Base-by-base conservation (phyloP, 2,113 vertebrate genomes). In the Myodes glareolus region DNA sequence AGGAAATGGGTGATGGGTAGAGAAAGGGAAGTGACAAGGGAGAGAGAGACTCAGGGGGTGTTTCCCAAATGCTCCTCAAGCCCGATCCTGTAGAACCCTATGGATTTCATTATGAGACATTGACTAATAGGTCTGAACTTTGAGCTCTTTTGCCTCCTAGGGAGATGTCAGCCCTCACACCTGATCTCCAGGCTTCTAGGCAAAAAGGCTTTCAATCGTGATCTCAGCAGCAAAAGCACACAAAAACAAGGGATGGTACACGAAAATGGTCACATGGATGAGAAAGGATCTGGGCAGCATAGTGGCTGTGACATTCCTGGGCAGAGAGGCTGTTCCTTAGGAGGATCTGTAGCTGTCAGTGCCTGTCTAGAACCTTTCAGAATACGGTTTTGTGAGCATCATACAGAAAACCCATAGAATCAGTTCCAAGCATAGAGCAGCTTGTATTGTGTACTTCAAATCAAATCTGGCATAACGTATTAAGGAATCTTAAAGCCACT, bases 401-500 rank as follows among this genome's bases (percentile, higher is more conserved):
- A 82, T 3, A 29, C 13, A 21, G 65, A 93, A 85, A 94, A 36
- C 33, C 47, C 52, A 27, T 42, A 19, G 5, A 76, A 33, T 72
- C 55, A 29, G 6, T 72, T 72, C 8, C 67, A 78, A 7, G 80
- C 1, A 19, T 3, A 27, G 5, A 31, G 21, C 36, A 85, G 47
- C 1, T 72, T 86, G 77, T 29, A 63, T 8, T 21, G 5, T 50
- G 4, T 52, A 52, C 77, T 61, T 55, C 27, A 76, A 90, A 92
- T 88, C 42, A 33, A 7, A 75, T 7, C 50, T 29, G 3, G 0
- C 5, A 31, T 65, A 78, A 52, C n/a, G 88, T 55, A 70, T 94
- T 85, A 84, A 90, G 73, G 29, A 58, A 67, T 33, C 11, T 25
- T 90, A 78, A 97, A 95, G 61, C 14, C 47, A 67, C 63, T 90